Evolutionary conservation across 2,113 vertebrate genomes (phyloP), one percentile per base, ranked within the genome.

Genomic region (Vireo altiloquus): DNA sequence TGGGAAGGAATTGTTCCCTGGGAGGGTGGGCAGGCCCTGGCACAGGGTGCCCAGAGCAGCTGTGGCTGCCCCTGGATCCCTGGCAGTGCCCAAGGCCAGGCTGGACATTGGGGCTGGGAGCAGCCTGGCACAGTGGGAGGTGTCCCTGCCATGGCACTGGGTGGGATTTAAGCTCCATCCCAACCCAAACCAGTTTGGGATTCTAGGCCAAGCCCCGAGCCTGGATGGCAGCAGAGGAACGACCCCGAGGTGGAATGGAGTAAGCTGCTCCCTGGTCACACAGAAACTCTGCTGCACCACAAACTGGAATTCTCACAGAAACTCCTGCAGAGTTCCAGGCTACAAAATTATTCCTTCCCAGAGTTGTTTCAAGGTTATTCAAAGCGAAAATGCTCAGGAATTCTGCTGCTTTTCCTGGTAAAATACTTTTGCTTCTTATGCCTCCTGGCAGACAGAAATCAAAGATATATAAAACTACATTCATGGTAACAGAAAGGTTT

Each of bases 131-230:
- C 13, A 22, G 25, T 23, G 37, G 57, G 1, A 50, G 44, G 22
- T 27, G 76, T 44, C 68, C 76, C 86, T 78, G 84, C 84, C 76
- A 9, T 15, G 66, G 56, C 5, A 3, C 19, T n/a, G 53, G 77
- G 0, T 1, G 68, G 10, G 28, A 0, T 89, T n/a, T 53, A 0
- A 8, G 53, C 0, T 31, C 30, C 20, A 6, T 68, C 11, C 68
- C 16, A 21, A 4, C 33, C 69, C 46, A 40, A 19, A 6, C n/a
- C 87, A 60, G 13, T 30, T 39, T 53, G 61, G 47, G n/a, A 31
- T 31, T 64, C 3, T 35, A 50, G 53, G 39, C 25, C 17, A 20
- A 11, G 11, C 37, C 3, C 15, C 23, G 63, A 23, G 42, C 53
- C 49, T 39, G 23, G 68, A 5, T 12, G 74, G 22, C 39, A 47